phyloP scores from a whole-genome alignment of 2,113 vertebrate genomes.

The Puma concolor region DNA sequence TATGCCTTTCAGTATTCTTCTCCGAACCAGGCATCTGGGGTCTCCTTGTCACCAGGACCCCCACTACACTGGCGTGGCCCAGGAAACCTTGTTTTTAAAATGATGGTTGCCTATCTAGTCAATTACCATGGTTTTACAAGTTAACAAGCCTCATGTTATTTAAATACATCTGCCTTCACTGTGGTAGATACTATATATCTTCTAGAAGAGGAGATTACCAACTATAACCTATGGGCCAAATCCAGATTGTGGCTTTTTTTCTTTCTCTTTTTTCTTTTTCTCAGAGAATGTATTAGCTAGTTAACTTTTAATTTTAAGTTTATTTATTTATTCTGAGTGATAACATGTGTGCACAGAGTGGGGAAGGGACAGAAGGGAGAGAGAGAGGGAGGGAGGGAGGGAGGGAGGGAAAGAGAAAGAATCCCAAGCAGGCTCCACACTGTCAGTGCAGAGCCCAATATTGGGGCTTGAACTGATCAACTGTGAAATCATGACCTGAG shows the following conservation, averaged over 20 bases:
- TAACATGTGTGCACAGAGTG: too few species aligned
- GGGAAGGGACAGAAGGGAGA: too few species aligned
- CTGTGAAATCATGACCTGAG: too few species aligned
- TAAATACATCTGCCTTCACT: not conserved
- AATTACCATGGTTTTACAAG: not conserved
- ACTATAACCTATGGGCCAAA: not conserved
- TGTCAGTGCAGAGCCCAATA: too few species aligned
- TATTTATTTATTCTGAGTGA: too few species aligned
- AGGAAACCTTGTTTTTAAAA: not conserved
- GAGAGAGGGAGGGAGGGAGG: too few species aligned
- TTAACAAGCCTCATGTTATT: not conserved
- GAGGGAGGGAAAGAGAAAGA: too few species aligned
- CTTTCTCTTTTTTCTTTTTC: too few species aligned
- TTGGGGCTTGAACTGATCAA: too few species aligned
- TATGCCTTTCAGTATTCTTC: not conserved
- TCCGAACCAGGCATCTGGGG: not conserved
- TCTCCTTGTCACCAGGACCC: not conserved
- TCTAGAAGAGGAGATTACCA: not conserved
- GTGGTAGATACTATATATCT: not conserved
- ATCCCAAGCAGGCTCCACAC: too few species aligned
- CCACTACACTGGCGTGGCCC: not conserved
- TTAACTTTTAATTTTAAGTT: too few species aligned
- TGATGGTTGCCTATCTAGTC: not conserved
- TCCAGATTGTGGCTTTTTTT: not conserved
- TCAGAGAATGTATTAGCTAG: too few species aligned